A percentile compares a stretch with the other conserved stretches of the same genome.
phyloP scores from a whole-genome alignment of 2,113 vertebrate genomes.

The Rhinogobius similis region DNA sequence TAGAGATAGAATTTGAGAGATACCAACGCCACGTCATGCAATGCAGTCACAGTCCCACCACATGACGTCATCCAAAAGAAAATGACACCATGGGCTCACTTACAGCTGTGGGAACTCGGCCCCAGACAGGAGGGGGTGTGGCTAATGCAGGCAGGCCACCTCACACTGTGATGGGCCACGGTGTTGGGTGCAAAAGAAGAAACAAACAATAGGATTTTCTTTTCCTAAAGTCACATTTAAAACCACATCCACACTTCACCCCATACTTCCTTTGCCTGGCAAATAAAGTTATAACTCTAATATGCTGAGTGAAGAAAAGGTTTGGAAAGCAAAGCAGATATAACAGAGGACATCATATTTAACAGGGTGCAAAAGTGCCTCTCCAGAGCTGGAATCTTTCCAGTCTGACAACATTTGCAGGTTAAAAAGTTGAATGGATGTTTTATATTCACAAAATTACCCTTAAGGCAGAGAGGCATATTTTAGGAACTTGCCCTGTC shows the following conservation, averaged over 20 bases:
- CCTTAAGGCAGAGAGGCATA: constrained; percentile 69
- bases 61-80: constrained; percentile 83
- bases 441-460: constrained; percentile 70
- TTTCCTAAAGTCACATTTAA: constrained; percentile 67
- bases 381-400: constrained; percentile 45
- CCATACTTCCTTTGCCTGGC: constrained; percentile 51
- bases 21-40: constrained; percentile 82
- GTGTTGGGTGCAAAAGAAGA: constrained; percentile 80
- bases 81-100: constrained; percentile 84
- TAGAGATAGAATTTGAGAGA: constrained; percentile 66
- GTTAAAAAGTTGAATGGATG: constrained; percentile 66
- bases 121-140: constrained; percentile 72
- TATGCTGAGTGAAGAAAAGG: constrained; percentile 36
- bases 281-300: constrained; percentile 61
- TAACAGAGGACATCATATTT: constrained; percentile 51
- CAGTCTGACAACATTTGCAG: constrained; percentile 58
- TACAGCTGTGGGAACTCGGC: constrained; percentile 80
- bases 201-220: constrained; percentile 76
- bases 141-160: constrained; percentile 79
- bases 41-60: constrained; percentile 82
- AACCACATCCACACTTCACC: constrained; percentile 54
- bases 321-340: constrained; percentile 50
- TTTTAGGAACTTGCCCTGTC: constrained; percentile 69
- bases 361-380: constrained; percentile 38
- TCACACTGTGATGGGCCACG: constrained; percentile 81